These are phyloP conservation scores for Pantherophis alleghaniensis DNA, from an alignment of 2,797 vertebrate species.

Conservation along the genomic window DNA sequence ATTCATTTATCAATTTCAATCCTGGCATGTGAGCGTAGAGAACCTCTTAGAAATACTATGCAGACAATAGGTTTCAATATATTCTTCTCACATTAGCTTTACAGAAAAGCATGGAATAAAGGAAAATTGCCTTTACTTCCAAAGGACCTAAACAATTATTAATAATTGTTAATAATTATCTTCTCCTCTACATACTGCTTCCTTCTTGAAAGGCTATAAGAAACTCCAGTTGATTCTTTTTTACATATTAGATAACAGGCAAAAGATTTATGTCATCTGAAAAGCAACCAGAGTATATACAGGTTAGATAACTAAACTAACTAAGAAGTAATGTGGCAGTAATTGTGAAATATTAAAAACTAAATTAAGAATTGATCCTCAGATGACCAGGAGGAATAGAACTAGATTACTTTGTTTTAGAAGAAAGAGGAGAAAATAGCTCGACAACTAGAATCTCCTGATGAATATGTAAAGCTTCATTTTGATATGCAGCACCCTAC, in stretches of 20 bases:
- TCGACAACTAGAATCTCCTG: neutral
- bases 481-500: neutral
- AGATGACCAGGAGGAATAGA: neutral
- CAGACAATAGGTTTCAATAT: neutral
- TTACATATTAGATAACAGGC: neutral
- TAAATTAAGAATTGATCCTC: neutral
- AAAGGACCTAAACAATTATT: neutral
- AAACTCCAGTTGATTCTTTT: neutral
- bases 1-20: neutral
- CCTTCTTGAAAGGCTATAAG: neutral
- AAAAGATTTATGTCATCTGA: neutral
- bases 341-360: neutral
- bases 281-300: neutral
- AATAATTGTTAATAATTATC: neutral
- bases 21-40: neutral
- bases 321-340: neutral
- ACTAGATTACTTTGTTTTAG: constrained; percentile 4
- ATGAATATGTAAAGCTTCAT: neutral
- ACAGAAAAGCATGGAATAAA: neutral
- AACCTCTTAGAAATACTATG: neutral
- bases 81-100: neutral
- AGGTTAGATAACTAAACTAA: neutral
- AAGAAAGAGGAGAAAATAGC: neutral
- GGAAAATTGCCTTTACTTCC: neutral
- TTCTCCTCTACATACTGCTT: neutral